Evolutionary conservation across 2,797 vertebrate genomes (phyloP).

Genomic region (Myiothlypis chrysogaster): DNA sequence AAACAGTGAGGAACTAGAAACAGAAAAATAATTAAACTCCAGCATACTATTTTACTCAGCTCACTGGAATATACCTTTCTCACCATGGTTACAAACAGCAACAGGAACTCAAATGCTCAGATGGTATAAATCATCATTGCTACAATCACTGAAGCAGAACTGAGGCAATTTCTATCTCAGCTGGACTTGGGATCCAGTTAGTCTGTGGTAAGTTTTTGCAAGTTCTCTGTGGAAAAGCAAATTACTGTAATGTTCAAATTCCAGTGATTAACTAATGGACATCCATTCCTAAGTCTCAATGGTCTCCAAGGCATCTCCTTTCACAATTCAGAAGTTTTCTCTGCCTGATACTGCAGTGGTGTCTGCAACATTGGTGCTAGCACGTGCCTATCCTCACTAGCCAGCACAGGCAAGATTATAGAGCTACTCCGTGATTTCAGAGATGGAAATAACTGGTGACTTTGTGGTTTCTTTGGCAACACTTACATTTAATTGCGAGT

Average conservation of each 20-base stretch:
- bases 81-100: background rate
- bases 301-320: background rate
- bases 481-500: background rate
- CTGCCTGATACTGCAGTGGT: background rate
- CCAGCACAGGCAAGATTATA: accelerated
- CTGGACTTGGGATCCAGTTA: background rate
- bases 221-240: background rate
- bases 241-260: background rate
- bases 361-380: background rate
- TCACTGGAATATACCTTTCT: background rate
- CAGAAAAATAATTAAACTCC: background rate
- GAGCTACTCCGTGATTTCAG: background rate
- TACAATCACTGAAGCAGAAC: background rate
- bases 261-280: background rate
- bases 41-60: background rate
- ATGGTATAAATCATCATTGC: background rate
- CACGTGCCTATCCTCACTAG: background rate
- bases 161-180: background rate
- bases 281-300: background rate
- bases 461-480: background rate
- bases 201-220: background rate
- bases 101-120: background rate
- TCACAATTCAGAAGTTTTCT: background rate
- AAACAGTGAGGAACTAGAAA: background rate
- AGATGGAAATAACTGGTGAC: background rate